Percentiles rank a stretch among this genome's conserved stretches.
Evolutionary conservation across 1,140 invertebrate species (phyloP).

Genomic region (Papilio xuthus): DNA sequence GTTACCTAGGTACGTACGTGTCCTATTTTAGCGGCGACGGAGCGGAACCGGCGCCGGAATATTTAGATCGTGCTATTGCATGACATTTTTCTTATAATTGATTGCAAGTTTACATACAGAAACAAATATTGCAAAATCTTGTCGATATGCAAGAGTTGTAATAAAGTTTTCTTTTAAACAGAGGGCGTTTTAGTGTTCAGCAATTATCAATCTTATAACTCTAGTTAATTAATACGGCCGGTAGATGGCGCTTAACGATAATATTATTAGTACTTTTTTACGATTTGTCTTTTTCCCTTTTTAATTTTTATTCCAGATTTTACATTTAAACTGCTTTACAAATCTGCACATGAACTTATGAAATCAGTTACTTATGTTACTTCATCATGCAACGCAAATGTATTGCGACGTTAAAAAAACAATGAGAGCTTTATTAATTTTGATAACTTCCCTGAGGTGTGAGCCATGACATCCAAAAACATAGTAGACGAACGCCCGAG

Average conservation of each 20-base stretch:
- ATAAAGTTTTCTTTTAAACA: neutral
- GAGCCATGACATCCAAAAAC: slow-evolving; percentile 35
- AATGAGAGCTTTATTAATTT: slow-evolving; percentile 37
- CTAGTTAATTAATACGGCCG: too few relatives aligned
- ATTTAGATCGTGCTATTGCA: neutral
- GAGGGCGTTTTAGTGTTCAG: neutral
- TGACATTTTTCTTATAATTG: neutral
- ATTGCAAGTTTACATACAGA: neutral
- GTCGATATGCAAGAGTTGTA: neutral
- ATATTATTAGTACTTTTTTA: too few relatives aligned
- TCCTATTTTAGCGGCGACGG: slow-evolving; percentile 14
- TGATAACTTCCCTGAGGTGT: slow-evolving; percentile 40
- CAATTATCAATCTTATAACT: too few relatives aligned
- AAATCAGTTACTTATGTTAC: too few relatives aligned
- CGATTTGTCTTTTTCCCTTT: too few relatives aligned
- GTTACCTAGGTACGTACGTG: neutral
- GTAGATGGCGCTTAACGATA: too few relatives aligned
- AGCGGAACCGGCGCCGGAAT: slow-evolving; percentile 17
- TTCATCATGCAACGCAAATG: too few relatives aligned
- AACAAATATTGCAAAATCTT: neutral
- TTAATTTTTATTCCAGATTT: too few relatives aligned
- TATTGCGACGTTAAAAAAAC: slow-evolving; percentile 34
- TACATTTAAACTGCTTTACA: too few relatives aligned
- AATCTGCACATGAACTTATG: too few relatives aligned
- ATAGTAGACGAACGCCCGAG: too few relatives aligned